phyloP scores from a whole-genome alignment of 2,797 vertebrate genomes.

The Cirrhinus mrigala region DNA sequence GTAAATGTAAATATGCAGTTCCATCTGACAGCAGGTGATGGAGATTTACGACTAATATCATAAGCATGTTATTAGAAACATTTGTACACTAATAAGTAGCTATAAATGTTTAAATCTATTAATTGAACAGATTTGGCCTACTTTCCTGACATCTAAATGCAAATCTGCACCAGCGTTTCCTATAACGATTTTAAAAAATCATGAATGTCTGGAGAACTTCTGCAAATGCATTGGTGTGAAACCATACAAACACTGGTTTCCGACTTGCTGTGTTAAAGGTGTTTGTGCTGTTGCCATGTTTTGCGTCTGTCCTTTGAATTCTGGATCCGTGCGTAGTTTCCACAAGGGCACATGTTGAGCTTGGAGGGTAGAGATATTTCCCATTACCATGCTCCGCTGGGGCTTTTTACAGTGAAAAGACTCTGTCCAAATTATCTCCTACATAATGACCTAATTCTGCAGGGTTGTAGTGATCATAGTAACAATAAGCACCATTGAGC shows the following conservation, averaged over 20 bases:
- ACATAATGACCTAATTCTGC: constrained; percentile 76
- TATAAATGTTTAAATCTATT: constrained; percentile 6
- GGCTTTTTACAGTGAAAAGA: constrained; percentile 73
- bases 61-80: neutral
- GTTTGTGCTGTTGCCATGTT: constrained; percentile 15
- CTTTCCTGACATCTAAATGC: neutral
- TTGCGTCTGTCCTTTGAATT: constrained; percentile 36
- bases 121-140: neutral
- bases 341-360: constrained; percentile 25
- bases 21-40: no score
- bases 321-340: constrained; percentile 50
- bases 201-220: neutral
- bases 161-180: neutral
- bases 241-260: neutral
- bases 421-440: constrained; percentile 75
- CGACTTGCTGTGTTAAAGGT: neutral
- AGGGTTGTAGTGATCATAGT: constrained; percentile 74
- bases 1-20: no score
- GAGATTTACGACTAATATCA: no score
- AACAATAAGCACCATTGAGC: constrained; percentile 82
- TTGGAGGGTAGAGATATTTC: constrained; percentile 69
- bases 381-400: constrained; percentile 56
- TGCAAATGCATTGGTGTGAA: neutral
- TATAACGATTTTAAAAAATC: neutral
- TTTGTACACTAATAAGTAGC: neutral